Percentiles rank a stretch among this genome's conserved stretches.
Evolutionary conservation across 2,797 vertebrate genomes (phyloP).

Genomic region (Hozukius guyotensis): DNA sequence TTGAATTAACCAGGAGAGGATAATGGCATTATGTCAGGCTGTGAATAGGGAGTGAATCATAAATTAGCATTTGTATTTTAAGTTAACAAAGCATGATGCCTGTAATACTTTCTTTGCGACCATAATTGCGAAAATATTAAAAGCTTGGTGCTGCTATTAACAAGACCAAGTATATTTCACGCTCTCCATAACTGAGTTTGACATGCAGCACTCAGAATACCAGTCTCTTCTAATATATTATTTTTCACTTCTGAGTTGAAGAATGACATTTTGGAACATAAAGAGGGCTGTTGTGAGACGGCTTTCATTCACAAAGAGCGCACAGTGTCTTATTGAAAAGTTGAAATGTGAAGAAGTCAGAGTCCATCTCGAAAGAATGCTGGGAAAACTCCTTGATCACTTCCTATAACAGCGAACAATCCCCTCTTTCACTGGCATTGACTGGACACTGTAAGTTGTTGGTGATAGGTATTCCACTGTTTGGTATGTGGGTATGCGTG

Average conservation of each 20-base stretch:
- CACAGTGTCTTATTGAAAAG: constrained; percentile 69
- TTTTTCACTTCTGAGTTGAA: constrained; percentile 44
- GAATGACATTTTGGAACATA: constrained; percentile 70
- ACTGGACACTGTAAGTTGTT: constrained; percentile 49
- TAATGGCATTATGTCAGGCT: constrained; percentile 40
- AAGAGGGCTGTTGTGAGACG: constrained; percentile 65
- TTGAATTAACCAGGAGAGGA: constrained; percentile 27
- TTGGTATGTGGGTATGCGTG: constrained; percentile 31
- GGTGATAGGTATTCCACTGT: constrained; percentile 42
- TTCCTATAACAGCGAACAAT: constrained; percentile 60
- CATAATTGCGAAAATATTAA: constrained; percentile 9
- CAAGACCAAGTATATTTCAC: neutral
- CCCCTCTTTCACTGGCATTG: constrained; percentile 50
- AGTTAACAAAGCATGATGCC: constrained; percentile 9
- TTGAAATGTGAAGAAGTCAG: constrained; percentile 81
- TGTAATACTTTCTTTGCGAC: constrained; percentile 6
- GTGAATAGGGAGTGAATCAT: constrained; percentile 25
- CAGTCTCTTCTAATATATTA: constrained; percentile 37
- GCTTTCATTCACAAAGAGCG: constrained; percentile 67
- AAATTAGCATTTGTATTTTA: constrained; percentile 38
- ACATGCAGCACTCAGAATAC: constrained; percentile 18
- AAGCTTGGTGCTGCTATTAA: constrained; percentile 5
- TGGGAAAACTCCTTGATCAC: constrained; percentile 69
- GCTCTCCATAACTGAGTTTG: neutral
- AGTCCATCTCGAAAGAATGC: constrained; percentile 80